Percentiles rank a stretch among this genome's conserved stretches.
Conservation (phyloP, 2,888 invertebrate species). For the Anthophora plumipes region DNA sequence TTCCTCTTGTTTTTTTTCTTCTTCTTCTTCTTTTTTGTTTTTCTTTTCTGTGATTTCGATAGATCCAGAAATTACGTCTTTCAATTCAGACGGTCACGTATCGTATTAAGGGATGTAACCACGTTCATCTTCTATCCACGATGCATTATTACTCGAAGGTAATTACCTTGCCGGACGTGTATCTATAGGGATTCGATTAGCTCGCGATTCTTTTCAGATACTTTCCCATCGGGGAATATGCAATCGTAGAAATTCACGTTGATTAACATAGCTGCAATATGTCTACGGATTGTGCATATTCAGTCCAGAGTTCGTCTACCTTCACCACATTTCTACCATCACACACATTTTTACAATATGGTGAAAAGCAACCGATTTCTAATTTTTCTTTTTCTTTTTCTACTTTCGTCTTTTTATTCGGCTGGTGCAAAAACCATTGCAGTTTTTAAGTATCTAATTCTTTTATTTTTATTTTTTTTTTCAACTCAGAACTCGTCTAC, state of each 20-base stretch:
- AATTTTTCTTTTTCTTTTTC: too few relatives aligned
- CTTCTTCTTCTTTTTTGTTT: too few relatives aligned
- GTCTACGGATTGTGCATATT: not conserved
- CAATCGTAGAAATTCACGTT: conserved; percentile 20
- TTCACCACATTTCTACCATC: not conserved
- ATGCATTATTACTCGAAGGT: conserved; percentile 33
- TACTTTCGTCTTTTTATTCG: too few relatives aligned
- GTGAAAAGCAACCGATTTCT: not conserved
- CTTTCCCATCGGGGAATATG: conserved; percentile 1
- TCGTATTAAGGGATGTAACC: conserved; percentile 63
- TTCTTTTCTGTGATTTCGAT: not conserved
- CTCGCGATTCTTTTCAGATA: conserved; percentile 23
- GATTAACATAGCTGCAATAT: conserved; percentile 31
- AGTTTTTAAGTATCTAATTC: too few relatives aligned
- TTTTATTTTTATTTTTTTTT: too few relatives aligned
- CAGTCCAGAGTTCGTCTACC: not conserved
- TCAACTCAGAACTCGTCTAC: not conserved
- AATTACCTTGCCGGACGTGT: conserved; percentile 48
- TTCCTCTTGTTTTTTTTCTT: not conserved
- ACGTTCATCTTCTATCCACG: conserved; percentile 32
- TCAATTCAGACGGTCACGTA: conserved; percentile 51
- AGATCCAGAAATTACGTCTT: not conserved
- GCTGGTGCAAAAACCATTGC: too few relatives aligned
- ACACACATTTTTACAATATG: not conserved
- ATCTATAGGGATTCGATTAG: conserved; percentile 59